Evolutionary conservation across 2,888 invertebrate genomes (phyloP).

Genomic region (Octonoba sinensis): DNA sequence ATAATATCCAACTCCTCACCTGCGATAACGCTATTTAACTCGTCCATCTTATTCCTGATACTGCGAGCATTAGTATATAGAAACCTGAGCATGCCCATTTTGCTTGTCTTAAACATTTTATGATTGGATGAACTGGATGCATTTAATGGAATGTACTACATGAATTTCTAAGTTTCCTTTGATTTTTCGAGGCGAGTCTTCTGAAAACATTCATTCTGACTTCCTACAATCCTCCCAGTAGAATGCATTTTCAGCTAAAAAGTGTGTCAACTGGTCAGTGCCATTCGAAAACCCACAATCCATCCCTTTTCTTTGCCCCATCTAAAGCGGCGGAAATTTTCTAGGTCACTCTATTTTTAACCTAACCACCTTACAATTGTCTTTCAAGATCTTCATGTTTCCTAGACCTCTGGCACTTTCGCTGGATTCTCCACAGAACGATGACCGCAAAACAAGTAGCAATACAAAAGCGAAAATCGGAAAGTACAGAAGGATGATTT

Average conservation of each 20-base stretch:
- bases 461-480: not conserved
- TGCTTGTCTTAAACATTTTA: no score
- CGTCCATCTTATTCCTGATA: no score
- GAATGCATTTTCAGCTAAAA: not conserved
- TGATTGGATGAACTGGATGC: no score
- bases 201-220: no score
- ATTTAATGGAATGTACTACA: no score
- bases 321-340: constrained; percentile 7
- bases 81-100: no score
- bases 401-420: constrained; percentile 36
- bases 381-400: constrained; percentile 4
- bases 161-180: no score
- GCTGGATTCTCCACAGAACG: constrained; percentile 7
- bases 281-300: constrained; percentile 32
- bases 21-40: no score
- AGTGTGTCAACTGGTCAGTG: constrained; percentile 57
- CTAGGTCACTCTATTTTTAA: constrained; percentile 49
- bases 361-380: constrained; percentile 19
- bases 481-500: not conserved
- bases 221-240: no score
- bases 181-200: no score
- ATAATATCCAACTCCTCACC: no score
- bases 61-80: no score
- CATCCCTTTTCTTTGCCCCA: not conserved
- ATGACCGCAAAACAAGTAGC: constrained; percentile 25